Evolutionary conservation across 2,113 vertebrate genomes (phyloP).

Genomic region (Cairina moschata): DNA sequence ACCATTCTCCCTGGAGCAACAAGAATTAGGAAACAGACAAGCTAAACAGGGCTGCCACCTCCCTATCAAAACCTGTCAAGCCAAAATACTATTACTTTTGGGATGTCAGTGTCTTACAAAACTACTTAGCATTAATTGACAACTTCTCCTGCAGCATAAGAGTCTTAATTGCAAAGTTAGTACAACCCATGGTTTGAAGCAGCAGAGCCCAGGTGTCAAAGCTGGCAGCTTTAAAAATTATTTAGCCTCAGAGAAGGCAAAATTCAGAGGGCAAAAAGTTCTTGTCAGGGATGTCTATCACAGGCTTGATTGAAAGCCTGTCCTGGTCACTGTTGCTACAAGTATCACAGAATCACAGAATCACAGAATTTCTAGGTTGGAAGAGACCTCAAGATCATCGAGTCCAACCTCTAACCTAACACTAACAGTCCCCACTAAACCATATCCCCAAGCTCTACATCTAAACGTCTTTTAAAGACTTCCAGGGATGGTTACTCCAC

Average conservation of each 20-base stretch:
- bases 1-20: constrained; percentile 37
- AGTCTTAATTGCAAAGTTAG: constrained; percentile 68
- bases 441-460: too few relatives aligned
- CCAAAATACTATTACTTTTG: constrained; percentile 67
- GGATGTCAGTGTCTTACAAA: constrained; percentile 63
- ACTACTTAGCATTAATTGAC: constrained; percentile 68
- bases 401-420: too few relatives aligned
- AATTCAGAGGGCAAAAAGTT: constrained; percentile 32
- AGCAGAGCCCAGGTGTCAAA: constrained; percentile 53
- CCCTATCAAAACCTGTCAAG: constrained; percentile 72
- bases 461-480: too few relatives aligned
- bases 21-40: constrained; percentile 65
- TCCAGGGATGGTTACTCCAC: too few relatives aligned
- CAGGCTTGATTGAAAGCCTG: not conserved
- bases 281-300: not conserved
- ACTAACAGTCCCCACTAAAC: too few relatives aligned
- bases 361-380: too few relatives aligned
- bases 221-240: constrained; percentile 49
- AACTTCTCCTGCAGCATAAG: constrained; percentile 22
- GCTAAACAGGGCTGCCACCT: constrained; percentile 70
- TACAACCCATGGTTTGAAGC: constrained; percentile 26
- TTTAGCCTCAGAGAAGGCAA: constrained; percentile 29
- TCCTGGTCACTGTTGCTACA: not conserved
- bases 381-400: too few relatives aligned
- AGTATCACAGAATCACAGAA: too few relatives aligned